Base-by-base conservation (phyloP, 2,113 vertebrate genomes). In the Pangasianodon hypophthalmus region DNA sequence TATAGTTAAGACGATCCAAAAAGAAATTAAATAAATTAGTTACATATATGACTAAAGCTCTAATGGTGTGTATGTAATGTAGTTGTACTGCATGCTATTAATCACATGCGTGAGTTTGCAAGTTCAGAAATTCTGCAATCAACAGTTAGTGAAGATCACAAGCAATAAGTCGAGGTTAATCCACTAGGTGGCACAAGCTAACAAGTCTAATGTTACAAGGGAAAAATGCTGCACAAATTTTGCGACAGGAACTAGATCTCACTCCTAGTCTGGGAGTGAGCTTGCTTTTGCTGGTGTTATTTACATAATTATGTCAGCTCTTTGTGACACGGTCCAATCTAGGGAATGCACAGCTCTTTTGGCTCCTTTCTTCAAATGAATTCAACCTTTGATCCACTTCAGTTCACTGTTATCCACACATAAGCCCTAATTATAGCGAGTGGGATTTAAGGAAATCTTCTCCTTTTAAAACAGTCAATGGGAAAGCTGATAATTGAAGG, bases 361-460 rank as follows among this genome's bases (percentile, higher is more conserved):
- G 90, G 82, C 84, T 92, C 91, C 89, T 60, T 85, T 91, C 69
- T 46, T 87, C 85, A 92, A 93, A 92, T 93, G 92, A 93, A 94
- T 94, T 94, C 92, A 91, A 92, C 91, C 89, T 95, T 90, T 94
- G 94, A 94, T 93, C 94, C 92, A 91, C 89, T 91, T 88, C 89
- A 79, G 92, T 94, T 91, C 92, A 81, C 90, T 88, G 91, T 94
- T 94, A 94, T 94, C 93, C 90, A 54, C 24, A 90, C 91, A 89
- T 93, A 95, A 95, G 91, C 94, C 92, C 91, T 94, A 95, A 95
- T 95, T 94, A 94, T 91, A 92, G 92, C 88, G 91, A 93, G 92
- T 91, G 90, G 92, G 93, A 93, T 95, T 95, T 93, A 92, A 93
- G 92, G 90, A 94, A 94, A 95, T 94, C 90, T 91, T 86, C 89